phyloP scores from a whole-genome alignment of 2,888 invertebrate genomes.

The Coecobrya sp. region DNA sequence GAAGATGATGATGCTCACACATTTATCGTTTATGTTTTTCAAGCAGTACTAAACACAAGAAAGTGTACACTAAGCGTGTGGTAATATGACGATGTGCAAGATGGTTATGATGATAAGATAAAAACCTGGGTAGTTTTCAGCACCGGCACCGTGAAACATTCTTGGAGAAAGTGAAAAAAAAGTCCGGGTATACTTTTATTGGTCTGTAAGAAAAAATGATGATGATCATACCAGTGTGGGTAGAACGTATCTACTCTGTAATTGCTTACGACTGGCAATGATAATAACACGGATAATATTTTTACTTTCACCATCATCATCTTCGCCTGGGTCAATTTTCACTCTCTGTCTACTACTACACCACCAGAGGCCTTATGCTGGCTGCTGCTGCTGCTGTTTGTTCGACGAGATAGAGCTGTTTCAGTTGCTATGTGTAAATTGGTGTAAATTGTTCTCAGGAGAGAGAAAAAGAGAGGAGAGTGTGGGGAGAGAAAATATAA shows the following conservation, averaged over 20 bases:
- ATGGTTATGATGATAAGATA: neutral
- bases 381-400: neutral
- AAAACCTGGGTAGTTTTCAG: neutral
- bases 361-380: neutral
- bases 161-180: neutral
- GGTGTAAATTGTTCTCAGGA: constrained; percentile 60
- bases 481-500: neutral
- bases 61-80: neutral
- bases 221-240: neutral
- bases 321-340: neutral
- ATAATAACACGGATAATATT: constrained; percentile 63
- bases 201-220: neutral
- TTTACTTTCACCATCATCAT: constrained; percentile 11
- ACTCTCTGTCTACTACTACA: neutral
- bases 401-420: neutral
- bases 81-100: neutral
- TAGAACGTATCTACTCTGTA: constrained; percentile 36
- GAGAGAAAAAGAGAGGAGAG: constrained; percentile 33
- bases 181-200: neutral
- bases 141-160: neutral
- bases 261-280: constrained; percentile 65
- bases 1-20: neutral
- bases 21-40: neutral
- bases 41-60: neutral
- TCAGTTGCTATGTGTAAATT: constrained; percentile 4